These are phyloP conservation scores for Anolis apletophallus DNA, from an alignment of 2,797 vertebrate genomes.

Conservation along the genomic window DNA sequence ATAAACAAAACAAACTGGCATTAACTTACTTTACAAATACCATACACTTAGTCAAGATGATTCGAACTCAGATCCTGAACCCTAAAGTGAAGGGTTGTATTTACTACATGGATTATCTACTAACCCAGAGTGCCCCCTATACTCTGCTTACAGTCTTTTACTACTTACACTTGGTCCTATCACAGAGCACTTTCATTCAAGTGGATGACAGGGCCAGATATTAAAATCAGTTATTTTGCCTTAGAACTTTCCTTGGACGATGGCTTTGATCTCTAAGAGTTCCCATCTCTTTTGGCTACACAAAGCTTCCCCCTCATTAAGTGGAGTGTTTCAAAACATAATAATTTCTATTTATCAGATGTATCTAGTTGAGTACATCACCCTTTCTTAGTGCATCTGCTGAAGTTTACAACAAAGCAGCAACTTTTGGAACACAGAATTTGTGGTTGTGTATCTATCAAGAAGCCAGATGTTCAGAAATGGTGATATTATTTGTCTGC, in stretches of 20 bases:
- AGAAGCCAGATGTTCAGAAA: neutral
- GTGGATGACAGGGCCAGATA: accelerated
- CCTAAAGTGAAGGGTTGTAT: neutral
- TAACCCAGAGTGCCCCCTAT: slow-evolving; percentile 58
- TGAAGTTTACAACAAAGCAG: neutral
- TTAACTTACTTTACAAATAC: neutral
- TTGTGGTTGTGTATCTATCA: neutral
- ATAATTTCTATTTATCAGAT: neutral
- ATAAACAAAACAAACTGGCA: neutral
- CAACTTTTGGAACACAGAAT: neutral
- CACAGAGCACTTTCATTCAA: neutral
- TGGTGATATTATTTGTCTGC: neutral
- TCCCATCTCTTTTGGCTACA: neutral
- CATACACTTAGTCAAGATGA: neutral
- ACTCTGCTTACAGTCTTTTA: neutral
- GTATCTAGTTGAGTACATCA: neutral
- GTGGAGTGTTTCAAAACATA: neutral
- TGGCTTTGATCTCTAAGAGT: neutral
- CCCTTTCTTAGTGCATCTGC: neutral
- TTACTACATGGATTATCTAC: neutral
- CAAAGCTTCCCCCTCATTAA: neutral
- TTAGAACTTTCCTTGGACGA: neutral
- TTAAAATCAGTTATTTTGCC: neutral
- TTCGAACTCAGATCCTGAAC: slow-evolving; percentile 26
- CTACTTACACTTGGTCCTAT: neutral